A percentile compares a stretch with the other conserved stretches of the same genome.
These are phyloP conservation scores for Hemistola chrysoprasaria DNA, from an alignment of 2,888 invertebrate genomes.

Conservation along the genomic window DNA sequence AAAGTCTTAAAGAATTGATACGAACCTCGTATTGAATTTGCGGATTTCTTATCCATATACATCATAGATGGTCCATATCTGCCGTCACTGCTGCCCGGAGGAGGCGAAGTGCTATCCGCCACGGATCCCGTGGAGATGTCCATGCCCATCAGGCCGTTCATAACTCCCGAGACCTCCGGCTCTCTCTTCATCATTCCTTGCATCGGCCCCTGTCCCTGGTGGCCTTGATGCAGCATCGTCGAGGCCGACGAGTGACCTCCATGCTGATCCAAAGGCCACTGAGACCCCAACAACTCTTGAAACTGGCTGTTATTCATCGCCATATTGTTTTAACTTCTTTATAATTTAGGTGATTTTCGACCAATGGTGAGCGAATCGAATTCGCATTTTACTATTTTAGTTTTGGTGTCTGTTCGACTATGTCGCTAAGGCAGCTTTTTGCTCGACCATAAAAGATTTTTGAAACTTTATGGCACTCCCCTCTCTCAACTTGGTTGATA, in stretches of 20 bases:
- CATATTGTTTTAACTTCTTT: conserved; percentile 29
- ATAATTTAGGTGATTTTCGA: conserved; percentile 55
- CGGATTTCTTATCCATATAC: conserved; percentile 83
- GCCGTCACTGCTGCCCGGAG: conserved; percentile 74
- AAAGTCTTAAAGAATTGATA: neutral
- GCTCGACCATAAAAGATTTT: conserved; percentile 59
- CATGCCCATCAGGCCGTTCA: conserved; percentile 70
- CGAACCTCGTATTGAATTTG: conserved; percentile 86
- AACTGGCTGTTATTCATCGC: conserved; percentile 73
- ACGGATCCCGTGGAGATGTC: conserved; percentile 67
- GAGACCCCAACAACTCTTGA: conserved; percentile 75
- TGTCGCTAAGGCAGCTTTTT: conserved; percentile 72
- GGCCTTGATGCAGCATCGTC: conserved; percentile 66
- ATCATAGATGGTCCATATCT: conserved; percentile 72
- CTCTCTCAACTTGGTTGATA: conserved; percentile 69
- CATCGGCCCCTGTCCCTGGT: conserved; percentile 38
- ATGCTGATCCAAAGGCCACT: conserved; percentile 78
- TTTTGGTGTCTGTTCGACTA: conserved; percentile 52
- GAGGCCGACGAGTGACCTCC: conserved; percentile 74
- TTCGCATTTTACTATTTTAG: conserved; percentile 58
- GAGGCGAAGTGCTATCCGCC: conserved; percentile 84
- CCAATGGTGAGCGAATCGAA: conserved; percentile 64
- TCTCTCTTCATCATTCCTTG: conserved; percentile 67
- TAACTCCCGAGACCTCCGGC: conserved; percentile 57
- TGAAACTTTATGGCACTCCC: conserved; percentile 67